Percentiles rank a stretch among this genome's conserved stretches.
phyloP scores from a whole-genome alignment of 2,113 vertebrate species.

The Spermophilus dauricus region DNA sequence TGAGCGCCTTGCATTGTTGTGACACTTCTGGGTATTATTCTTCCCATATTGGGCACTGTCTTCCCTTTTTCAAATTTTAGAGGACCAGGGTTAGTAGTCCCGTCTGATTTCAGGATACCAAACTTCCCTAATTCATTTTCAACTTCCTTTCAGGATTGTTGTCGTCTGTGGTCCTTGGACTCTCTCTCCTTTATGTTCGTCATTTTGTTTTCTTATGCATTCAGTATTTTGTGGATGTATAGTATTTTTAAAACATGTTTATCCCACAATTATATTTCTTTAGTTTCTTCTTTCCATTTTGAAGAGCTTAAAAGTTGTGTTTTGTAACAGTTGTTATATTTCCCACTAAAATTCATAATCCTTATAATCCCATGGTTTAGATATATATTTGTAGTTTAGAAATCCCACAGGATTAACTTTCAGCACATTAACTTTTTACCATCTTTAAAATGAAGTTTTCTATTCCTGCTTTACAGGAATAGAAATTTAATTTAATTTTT shows the following conservation, averaged over 20 bases:
- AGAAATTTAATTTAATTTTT: not conserved
- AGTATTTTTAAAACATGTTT: not conserved
- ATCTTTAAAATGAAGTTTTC: no score
- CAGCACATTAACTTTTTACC: no score
- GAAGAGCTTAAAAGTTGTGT: not conserved
- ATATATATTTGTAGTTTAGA: constrained; percentile 7
- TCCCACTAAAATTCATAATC: not conserved
- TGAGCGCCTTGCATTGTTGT: not conserved
- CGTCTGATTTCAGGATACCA: not conserved
- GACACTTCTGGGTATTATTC: not conserved
- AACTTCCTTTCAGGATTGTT: not conserved
- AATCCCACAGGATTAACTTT: not conserved
- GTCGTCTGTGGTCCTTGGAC: not conserved
- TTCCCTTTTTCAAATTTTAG: not conserved
- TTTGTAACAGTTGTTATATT: not conserved
- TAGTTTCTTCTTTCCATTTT: not conserved
- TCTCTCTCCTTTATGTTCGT: not conserved
- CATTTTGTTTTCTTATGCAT: constrained; percentile 3
- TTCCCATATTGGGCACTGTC: not conserved
- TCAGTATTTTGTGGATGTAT: not conserved
- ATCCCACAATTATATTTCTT: not conserved
- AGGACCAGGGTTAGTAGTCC: not conserved
- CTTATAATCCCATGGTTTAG: not conserved
- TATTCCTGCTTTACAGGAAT: not conserved
- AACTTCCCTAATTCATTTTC: not conserved